Conservation (phyloP, 2,797 vertebrate species). For the Malacoctenus gilli region DNA sequence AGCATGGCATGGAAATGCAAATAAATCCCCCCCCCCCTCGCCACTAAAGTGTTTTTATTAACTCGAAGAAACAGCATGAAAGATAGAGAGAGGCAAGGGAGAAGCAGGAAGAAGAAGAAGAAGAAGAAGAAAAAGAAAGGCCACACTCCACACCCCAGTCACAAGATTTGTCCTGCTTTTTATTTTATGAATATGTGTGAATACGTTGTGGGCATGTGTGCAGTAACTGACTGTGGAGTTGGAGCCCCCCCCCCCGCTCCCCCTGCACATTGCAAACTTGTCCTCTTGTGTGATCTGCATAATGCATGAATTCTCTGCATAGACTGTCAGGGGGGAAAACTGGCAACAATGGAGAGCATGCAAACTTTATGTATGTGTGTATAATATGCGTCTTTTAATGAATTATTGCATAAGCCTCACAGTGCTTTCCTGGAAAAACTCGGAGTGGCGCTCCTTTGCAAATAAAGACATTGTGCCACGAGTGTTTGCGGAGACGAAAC, state of each 20-base stretch:
- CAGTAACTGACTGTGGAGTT: constrained; percentile 51
- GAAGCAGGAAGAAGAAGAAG: too few species aligned
- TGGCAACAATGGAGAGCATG: constrained; percentile 50
- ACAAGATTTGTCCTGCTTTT: constrained; percentile 32
- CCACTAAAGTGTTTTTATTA: constrained; percentile 59
- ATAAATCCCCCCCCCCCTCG: constrained; percentile 39
- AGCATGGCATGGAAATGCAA: constrained; percentile 56
- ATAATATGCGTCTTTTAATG: constrained; percentile 54
- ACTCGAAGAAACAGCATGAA: constrained; percentile 43
- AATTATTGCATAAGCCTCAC: constrained; percentile 57
- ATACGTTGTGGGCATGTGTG: constrained; percentile 34
- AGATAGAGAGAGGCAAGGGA: constrained; percentile 35
- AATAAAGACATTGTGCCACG: constrained; percentile 52
- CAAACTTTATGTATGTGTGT: constrained; percentile 46
- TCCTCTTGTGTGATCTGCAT: constrained; percentile 60
- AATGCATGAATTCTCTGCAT: constrained; percentile 65
- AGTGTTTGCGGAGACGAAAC: constrained; percentile 52
- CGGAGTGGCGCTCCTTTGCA: constrained; percentile 16
- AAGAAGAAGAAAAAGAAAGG: constrained; percentile 17
- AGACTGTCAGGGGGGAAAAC: constrained; percentile 56
- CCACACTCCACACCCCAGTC: constrained; percentile 27
- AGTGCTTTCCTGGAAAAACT: constrained; percentile 35
- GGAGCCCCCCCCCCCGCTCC: constrained; percentile 33
- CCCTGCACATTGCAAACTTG: constrained; percentile 33
- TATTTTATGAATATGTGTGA: constrained; percentile 46